Percentiles rank a stretch among this genome's conserved stretches.
Evolutionary conservation across 2,113 vertebrate species (phyloP).

Genomic region (Chloropsis hardwickii): DNA sequence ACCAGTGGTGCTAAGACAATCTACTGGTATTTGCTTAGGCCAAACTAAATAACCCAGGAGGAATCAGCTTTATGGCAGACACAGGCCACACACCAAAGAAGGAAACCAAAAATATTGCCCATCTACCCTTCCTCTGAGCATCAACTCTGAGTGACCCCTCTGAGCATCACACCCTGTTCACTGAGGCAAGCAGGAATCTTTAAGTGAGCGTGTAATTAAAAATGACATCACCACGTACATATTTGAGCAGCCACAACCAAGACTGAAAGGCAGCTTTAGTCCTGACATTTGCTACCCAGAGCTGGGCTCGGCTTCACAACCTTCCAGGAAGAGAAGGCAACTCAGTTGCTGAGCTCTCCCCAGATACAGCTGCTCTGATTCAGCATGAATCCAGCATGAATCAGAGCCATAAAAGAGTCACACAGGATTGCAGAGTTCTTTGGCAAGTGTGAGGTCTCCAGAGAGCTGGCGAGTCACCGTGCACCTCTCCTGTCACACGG

Average conservation of each 20-base stretch:
- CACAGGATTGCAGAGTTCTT: neutral
- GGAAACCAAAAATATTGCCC: neutral
- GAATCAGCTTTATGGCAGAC: neutral
- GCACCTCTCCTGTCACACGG: neutral
- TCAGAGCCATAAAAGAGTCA: slow-evolving; percentile 16
- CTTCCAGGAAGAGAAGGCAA: neutral
- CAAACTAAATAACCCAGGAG: neutral
- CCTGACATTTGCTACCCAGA: neutral
- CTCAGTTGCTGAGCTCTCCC: neutral
- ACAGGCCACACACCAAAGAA: neutral
- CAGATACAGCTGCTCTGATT: slow-evolving; percentile 16
- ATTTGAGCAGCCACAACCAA: neutral
- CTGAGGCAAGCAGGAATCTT: neutral
- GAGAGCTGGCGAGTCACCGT: neutral
- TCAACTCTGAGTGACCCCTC: neutral
- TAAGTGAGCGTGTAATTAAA: neutral
- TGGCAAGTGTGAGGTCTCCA: neutral
- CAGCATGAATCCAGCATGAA: slow-evolving; percentile 26
- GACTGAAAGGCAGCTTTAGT: neutral
- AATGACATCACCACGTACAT: neutral
- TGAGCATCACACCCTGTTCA: neutral
- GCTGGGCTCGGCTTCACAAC: neutral
- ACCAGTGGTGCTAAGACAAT: neutral
- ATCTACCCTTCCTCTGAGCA: neutral
- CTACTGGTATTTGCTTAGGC: neutral